Percentiles rank a stretch among this genome's conserved stretches.
phyloP scores from a whole-genome alignment of 2,113 vertebrate species.

The Paraplagusia blochii region DNA sequence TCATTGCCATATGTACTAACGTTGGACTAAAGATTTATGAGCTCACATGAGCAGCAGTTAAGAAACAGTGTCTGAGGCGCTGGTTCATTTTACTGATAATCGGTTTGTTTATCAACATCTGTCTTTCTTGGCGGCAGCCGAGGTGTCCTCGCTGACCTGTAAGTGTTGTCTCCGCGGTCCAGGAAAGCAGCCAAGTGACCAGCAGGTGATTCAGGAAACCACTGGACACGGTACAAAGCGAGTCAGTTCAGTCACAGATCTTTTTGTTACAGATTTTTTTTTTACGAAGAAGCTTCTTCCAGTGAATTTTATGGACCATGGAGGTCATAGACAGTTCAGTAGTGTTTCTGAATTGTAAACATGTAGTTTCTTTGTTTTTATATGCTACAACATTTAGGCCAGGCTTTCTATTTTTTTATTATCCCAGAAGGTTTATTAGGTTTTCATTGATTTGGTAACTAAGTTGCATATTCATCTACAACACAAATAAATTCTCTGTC shows the following conservation, averaged over 20 bases:
- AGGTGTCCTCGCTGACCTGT: slow-evolving; percentile 31
- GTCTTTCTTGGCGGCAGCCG: slow-evolving; percentile 44
- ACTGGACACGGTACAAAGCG: slow-evolving; percentile 58
- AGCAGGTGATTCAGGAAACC: slow-evolving; percentile 64
- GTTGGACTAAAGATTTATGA: slow-evolving; percentile 44
- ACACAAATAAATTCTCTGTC: too few species aligned
- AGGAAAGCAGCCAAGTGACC: slow-evolving; percentile 61
- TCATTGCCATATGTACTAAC: slow-evolving; percentile 60
- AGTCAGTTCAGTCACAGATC: slow-evolving; percentile 58
- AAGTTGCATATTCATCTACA: too few species aligned
- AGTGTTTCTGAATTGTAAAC: too few species aligned
- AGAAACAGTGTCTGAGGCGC: slow-evolving; percentile 26
- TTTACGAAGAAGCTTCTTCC: too few species aligned
- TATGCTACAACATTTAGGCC: too few species aligned
- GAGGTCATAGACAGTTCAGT: too few species aligned
- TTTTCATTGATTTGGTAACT: too few species aligned
- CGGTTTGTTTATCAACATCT: slow-evolving; percentile 71
- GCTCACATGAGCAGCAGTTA: slow-evolving; percentile 24
- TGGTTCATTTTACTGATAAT: slow-evolving; percentile 56
- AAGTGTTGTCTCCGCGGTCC: slow-evolving; percentile 16
- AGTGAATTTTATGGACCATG: too few species aligned
- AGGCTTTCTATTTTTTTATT: too few species aligned
- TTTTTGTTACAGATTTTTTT: too few species aligned
- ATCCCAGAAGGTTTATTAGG: too few species aligned
- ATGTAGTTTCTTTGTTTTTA: too few species aligned